Percentiles rank a stretch among this genome's conserved stretches.
phyloP scores from a whole-genome alignment of 2,888 invertebrate genomes.

The Tubulanus polymorphus region DNA sequence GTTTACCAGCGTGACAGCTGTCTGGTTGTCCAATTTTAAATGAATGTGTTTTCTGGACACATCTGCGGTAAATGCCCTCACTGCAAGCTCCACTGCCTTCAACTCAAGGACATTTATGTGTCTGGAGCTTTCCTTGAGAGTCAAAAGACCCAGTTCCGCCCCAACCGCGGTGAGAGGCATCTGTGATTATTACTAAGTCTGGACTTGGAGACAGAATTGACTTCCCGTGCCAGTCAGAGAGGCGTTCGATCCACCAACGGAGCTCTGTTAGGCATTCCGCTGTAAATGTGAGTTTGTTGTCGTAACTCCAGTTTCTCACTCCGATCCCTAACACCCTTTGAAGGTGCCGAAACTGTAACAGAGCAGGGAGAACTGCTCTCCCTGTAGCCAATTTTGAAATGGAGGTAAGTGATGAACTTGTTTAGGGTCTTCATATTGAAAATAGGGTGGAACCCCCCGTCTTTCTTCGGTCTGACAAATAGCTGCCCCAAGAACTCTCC shows the following conservation, averaged over 20 bases:
- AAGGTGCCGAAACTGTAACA: too few relatives aligned
- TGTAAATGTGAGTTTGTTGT: too few relatives aligned
- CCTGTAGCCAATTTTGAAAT: too few relatives aligned
- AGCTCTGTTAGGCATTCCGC: slow-evolving; percentile 7
- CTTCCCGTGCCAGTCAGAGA: slow-evolving; percentile 10
- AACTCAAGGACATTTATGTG: slow-evolving; percentile 7
- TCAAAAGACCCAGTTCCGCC: slow-evolving; percentile 7
- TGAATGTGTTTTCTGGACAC: background rate
- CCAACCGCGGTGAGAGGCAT: slow-evolving; percentile 13
- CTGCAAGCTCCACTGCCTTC: slow-evolving; percentile 6
- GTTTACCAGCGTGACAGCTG: slow-evolving; percentile 1
- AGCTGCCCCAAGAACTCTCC: too few relatives aligned
- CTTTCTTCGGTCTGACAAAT: too few relatives aligned
- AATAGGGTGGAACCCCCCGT: too few relatives aligned
- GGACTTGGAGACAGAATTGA: slow-evolving; percentile 7
- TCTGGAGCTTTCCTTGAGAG: background rate
- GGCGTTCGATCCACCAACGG: slow-evolving; percentile 7
- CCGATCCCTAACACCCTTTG: too few relatives aligned
- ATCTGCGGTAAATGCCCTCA: background rate
- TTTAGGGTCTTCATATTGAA: too few relatives aligned
- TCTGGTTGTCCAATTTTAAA: background rate
- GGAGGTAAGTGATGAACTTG: too few relatives aligned
- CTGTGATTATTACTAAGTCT: slow-evolving; percentile 6
- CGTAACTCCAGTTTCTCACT: too few relatives aligned
- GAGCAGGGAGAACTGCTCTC: too few relatives aligned